Percentiles rank a stretch among this genome's conserved stretches.
These are phyloP conservation scores for Theocolax elegans DNA, from an alignment of 1,140 invertebrate species.

Conservation along the genomic window DNA sequence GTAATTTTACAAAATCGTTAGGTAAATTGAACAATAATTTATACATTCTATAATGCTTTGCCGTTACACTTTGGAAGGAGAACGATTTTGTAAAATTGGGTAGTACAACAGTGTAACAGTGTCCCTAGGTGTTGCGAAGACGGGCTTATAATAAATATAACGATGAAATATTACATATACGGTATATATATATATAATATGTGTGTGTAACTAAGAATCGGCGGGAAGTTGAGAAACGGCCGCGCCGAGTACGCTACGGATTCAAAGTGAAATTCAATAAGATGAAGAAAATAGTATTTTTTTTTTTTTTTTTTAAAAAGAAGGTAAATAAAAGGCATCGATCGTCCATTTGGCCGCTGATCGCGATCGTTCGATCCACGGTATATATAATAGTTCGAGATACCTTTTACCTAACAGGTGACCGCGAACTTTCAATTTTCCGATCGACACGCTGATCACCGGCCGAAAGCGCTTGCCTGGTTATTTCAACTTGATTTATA, in stretches of 20 bases:
- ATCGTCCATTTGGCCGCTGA: conserved; percentile 9
- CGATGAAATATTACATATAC: background rate
- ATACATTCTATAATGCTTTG: too few relatives aligned
- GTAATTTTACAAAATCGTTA: too few relatives aligned
- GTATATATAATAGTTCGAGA: background rate
- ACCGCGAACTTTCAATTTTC: background rate
- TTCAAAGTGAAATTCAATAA: too few relatives aligned
- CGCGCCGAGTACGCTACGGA: conserved; percentile 21
- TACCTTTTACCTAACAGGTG: background rate
- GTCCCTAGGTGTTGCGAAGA: too few relatives aligned
- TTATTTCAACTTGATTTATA: too few relatives aligned
- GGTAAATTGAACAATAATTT: too few relatives aligned
- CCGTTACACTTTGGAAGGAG: too few relatives aligned
- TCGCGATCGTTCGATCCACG: conserved; percentile 15
- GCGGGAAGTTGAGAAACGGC: background rate
- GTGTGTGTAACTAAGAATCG: conserved; percentile 1
- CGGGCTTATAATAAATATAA: conserved; percentile 10
- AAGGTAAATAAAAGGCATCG: background rate
- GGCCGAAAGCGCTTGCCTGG: background rate
- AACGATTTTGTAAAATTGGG: too few relatives aligned
- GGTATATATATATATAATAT: conserved; percentile 8
- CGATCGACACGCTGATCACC: conserved; percentile 10
- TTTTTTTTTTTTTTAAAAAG: background rate
- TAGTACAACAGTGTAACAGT: too few relatives aligned
- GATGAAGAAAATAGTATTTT: too few relatives aligned